Conservation (phyloP, 2,888 invertebrate species). For the Didymodactylos carnosus region DNA sequence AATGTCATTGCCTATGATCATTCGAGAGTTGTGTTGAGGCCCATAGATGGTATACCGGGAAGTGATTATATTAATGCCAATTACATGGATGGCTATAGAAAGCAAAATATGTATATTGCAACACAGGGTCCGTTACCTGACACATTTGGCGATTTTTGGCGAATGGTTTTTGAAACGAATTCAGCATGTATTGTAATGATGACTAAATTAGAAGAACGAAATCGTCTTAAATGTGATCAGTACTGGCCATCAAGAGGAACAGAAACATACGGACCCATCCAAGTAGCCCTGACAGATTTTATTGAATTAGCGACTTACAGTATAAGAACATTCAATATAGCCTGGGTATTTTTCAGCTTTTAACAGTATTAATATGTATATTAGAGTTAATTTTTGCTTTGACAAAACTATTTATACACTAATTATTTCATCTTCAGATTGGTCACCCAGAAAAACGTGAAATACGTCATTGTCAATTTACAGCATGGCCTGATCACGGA, state of each 20-base stretch:
- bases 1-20: conserved; percentile 98
- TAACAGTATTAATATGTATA: background rate
- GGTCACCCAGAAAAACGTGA: conserved; percentile 11
- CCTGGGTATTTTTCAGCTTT: background rate
- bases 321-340: conserved; percentile 76
- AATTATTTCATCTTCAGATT: background rate
- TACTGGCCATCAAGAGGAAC: conserved; percentile 91
- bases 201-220: conserved; percentile 90
- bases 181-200: conserved; percentile 94
- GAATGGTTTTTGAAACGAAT: conserved; percentile 95
- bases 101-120: conserved; percentile 92
- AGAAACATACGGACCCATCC: conserved; percentile 82
- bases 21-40: conserved; percentile 75
- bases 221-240: conserved; percentile 57
- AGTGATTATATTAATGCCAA: conserved; percentile 97
- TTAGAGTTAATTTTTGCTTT: background rate
- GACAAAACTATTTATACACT: background rate
- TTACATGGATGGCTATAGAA: conserved; percentile 93
- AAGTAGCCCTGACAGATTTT: conserved; percentile 74
- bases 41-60: conserved; percentile 35
- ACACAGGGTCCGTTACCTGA: conserved; percentile 91
- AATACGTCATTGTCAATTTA: conserved; percentile 17
- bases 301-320: conserved; percentile 94
- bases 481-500: conserved; percentile 50
- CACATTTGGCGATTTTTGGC: conserved; percentile 93